Percentiles rank a stretch among this genome's conserved stretches.
Evolutionary conservation across 2,888 invertebrate genomes (phyloP).

Genomic region (Furcula furcula): DNA sequence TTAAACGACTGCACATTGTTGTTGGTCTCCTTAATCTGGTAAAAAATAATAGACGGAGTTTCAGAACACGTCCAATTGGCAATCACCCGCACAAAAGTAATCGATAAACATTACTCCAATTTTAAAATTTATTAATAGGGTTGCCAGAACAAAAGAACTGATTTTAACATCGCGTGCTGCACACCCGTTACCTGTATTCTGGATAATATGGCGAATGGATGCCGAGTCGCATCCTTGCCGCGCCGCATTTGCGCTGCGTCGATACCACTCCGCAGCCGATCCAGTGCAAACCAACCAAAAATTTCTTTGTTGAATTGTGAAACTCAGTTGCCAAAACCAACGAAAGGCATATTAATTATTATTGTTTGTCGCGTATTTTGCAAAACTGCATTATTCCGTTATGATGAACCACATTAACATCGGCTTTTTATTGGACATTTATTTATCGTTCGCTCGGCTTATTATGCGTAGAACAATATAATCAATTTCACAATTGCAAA

Average conservation of each 20-base stretch:
- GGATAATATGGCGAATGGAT: conserved; percentile 31
- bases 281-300: too few species aligned
- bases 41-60: too few species aligned
- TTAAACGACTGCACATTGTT: too few species aligned
- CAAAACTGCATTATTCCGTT: conserved; percentile 44
- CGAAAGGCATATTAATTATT: conserved; percentile 52
- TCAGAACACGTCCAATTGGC: too few species aligned
- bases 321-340: conserved; percentile 20
- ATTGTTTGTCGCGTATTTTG: conserved; percentile 49
- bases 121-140: conserved; percentile 20
- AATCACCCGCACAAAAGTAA: too few species aligned
- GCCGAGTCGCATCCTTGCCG: conserved; percentile 23
- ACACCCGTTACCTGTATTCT: conserved; percentile 32
- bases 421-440: conserved; percentile 32
- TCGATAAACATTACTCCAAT: conserved; percentile 5
- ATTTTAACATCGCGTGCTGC: conserved; percentile 37
- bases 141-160: conserved; percentile 28
- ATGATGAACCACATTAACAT: conserved; percentile 47
- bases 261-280: conserved; percentile 7
- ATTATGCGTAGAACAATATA: conserved; percentile 40
- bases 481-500: conserved; percentile 42
- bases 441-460: conserved; percentile 33
- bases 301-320: too few species aligned
- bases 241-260: conserved; percentile 2
- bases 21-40: too few species aligned